phyloP scores from a whole-genome alignment of 2,797 vertebrate species.

The Serranus cabrilla region DNA sequence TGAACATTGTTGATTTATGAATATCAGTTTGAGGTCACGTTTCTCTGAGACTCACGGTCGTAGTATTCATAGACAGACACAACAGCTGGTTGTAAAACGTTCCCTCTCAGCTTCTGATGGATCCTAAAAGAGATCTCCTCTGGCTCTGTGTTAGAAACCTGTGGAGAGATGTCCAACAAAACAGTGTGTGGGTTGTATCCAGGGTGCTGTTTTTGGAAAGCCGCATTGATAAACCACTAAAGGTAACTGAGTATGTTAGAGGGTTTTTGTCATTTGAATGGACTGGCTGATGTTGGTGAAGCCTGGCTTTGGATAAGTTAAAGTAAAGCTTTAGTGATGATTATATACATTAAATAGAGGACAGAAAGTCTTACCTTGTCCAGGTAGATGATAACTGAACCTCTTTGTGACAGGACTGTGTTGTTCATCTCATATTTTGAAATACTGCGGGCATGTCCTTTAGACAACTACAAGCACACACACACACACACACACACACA shows the following conservation, averaged over 20 bases:
- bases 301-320: background rate
- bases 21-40: background rate
- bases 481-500: background rate
- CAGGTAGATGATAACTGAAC: conserved; percentile 90
- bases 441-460: conserved; percentile 82
- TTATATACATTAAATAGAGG: rapidly evolving
- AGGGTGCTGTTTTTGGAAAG: too few relatives aligned
- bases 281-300: too few relatives aligned
- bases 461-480: conserved; percentile 75
- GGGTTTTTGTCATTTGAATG: too few relatives aligned
- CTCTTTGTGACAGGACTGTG: conserved; percentile 77
- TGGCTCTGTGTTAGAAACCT: conserved; percentile 66
- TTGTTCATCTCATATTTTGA: conserved; percentile 85
- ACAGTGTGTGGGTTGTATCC: background rate
- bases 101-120: conserved; percentile 60
- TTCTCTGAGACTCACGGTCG: conserved; percentile 61
- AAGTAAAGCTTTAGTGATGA: too few relatives aligned
- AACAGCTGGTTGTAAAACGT: conserved; percentile 83
- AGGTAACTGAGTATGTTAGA: too few relatives aligned
- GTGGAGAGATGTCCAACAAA: background rate
- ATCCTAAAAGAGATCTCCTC: conserved; percentile 74
- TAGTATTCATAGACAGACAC: conserved; percentile 89
- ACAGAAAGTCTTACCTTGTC: conserved; percentile 81
- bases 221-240: too few relatives aligned
- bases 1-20: too few relatives aligned